Evolutionary conservation across 2,888 invertebrate genomes (phyloP).

Genomic region (Stictocephala bisonia): DNA sequence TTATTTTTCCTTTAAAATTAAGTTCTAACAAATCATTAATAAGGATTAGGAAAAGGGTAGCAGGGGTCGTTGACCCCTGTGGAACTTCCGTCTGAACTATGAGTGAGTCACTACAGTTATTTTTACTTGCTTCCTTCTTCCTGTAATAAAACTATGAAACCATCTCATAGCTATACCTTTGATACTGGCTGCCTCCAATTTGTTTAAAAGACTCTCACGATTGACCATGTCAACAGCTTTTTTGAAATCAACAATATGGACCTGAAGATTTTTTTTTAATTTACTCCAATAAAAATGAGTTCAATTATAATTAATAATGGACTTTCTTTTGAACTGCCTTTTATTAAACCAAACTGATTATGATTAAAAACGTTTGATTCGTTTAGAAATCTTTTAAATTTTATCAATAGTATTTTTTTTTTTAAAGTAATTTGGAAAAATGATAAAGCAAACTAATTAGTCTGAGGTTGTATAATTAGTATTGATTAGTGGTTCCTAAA

Average conservation of each 20-base stretch:
- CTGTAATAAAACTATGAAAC: too few relatives aligned
- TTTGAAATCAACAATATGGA: neutral
- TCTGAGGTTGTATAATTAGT: neutral
- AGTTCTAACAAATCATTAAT: constrained; percentile 11
- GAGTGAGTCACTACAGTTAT: constrained; percentile 2
- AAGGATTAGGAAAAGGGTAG: neutral
- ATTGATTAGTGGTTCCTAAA: too few relatives aligned
- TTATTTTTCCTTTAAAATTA: constrained; percentile 15
- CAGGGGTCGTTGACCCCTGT: neutral
- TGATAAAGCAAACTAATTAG: neutral
- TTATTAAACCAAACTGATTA: constrained; percentile 3
- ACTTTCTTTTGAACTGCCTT: neutral
- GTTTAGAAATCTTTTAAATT: neutral
- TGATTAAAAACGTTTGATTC: constrained; percentile 12
- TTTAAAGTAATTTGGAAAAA: too few relatives aligned
- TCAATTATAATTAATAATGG: neutral
- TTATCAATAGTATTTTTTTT: neutral
- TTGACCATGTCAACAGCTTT: too few relatives aligned
- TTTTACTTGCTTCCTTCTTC: too few relatives aligned
- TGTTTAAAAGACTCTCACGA: too few relatives aligned
- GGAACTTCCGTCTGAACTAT: too few relatives aligned
- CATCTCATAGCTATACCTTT: too few relatives aligned
- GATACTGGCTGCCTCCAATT: too few relatives aligned
- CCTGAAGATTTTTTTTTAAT: too few relatives aligned
- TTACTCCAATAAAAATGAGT: neutral